A percentile compares a stretch with the other conserved stretches of the same genome.
phyloP scores from a whole-genome alignment of 2,113 vertebrate genomes.

The Sinocyclocheilus maitianheensis region DNA sequence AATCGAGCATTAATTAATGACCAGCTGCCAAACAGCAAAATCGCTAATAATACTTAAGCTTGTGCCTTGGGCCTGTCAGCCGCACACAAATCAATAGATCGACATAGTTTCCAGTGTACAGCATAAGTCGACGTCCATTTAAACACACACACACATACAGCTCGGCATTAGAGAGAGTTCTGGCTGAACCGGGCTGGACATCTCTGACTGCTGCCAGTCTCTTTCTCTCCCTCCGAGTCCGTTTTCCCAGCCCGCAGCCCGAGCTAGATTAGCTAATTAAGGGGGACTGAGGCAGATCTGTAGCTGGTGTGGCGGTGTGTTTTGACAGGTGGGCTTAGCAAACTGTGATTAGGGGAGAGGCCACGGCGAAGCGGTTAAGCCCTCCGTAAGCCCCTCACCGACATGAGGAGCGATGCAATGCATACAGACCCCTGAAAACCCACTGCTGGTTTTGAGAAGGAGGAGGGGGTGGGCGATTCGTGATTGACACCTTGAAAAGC shows the following conservation, averaged over 20 bases:
- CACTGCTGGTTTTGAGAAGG: constrained; percentile 37
- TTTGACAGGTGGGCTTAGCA: constrained; percentile 75
- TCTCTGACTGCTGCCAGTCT: constrained; percentile 48
- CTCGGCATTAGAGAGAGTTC: neutral
- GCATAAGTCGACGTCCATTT: constrained; percentile 33
- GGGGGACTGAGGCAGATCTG: constrained; percentile 62
- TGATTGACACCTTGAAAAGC: constrained; percentile 65
- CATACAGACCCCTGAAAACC: constrained; percentile 57
- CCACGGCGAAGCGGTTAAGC: constrained; percentile 66
- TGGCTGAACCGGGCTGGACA: constrained; percentile 24
- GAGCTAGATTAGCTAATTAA: constrained; percentile 71
- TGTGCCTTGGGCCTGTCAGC: constrained; percentile 62
- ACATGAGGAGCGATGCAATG: constrained; percentile 41
- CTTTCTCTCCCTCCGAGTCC: neutral
- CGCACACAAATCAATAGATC: constrained; percentile 71
- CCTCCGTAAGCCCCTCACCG: constrained; percentile 53
- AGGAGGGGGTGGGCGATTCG: constrained; percentile 56
- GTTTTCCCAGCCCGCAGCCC: constrained; percentile 66
- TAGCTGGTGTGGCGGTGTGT: constrained; percentile 64
- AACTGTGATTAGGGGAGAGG: constrained; percentile 67
- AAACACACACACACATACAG: constrained; percentile 38
- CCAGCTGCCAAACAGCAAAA: constrained; percentile 72
- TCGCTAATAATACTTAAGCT: constrained; percentile 76
- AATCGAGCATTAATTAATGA: constrained; percentile 74
- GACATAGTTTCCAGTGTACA: constrained; percentile 58